Evolutionary conservation across 2,797 vertebrate species (phyloP).

Genomic region (Lacerta viridis): DNA sequence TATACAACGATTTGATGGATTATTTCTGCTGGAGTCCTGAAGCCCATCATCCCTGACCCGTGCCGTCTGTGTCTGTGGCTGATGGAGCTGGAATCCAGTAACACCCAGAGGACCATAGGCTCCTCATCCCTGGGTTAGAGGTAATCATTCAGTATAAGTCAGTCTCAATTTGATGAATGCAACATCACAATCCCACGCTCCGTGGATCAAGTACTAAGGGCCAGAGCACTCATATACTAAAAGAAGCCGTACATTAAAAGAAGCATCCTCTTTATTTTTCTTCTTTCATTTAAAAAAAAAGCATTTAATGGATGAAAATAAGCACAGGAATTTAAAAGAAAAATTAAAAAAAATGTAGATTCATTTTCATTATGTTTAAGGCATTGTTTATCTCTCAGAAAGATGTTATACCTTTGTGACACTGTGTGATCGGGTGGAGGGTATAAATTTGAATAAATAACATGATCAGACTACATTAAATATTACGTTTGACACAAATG

Average conservation of each 20-base stretch:
- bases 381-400: conserved; percentile 8
- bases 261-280: too few species aligned
- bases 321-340: not conserved
- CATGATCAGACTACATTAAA: conserved; percentile 9
- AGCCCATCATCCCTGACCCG: too few species aligned
- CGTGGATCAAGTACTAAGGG: not conserved
- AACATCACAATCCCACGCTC: not conserved
- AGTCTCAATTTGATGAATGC: not conserved
- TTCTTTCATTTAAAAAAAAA: not conserved
- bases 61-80: too few species aligned
- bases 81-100: too few species aligned
- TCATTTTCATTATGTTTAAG: not conserved
- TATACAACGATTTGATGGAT: too few species aligned
- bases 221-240: not conserved
- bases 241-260: not conserved
- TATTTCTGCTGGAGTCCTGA: too few species aligned
- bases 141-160: not conserved
- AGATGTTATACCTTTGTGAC: not conserved
- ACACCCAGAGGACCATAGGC: too few species aligned
- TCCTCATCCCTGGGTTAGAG: too few species aligned
- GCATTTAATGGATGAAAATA: not conserved
- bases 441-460: conserved; percentile 26
- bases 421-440: not conserved
- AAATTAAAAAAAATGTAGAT: not conserved
- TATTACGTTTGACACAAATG: conserved; percentile 14